Evolutionary conservation across 35 echinoderm and acorn worm genomes (phyloP).

Genomic region (Diadema setosum): DNA sequence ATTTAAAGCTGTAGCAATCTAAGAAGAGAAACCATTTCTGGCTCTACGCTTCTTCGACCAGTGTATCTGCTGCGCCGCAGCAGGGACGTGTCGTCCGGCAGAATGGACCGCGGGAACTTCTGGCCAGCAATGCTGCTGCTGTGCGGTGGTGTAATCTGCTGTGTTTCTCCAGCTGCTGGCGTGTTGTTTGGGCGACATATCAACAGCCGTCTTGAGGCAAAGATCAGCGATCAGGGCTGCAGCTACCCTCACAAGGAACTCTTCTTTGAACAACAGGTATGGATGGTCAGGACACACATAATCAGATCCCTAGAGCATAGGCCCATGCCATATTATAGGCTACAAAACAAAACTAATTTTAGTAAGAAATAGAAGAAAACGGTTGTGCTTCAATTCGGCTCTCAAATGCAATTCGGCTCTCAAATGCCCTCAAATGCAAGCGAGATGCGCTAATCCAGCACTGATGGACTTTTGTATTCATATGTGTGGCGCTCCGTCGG

Average conservation of each 20-base stretch:
- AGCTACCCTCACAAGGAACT: neutral
- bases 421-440: neutral
- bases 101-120: neutral
- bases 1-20: no score
- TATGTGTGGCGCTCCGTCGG: no score
- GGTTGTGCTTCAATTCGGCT: neutral
- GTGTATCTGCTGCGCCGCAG: no score
- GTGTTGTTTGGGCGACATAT: neutral
- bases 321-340: neutral
- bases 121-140: neutral
- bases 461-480: no score
- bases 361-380: neutral
- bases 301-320: neutral
- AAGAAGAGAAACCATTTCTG: no score
- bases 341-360: neutral
- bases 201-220: neutral
- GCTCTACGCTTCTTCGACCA: no score
- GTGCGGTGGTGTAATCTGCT: neutral
- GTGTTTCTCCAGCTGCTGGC: neutral
- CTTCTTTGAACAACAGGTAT: neutral
- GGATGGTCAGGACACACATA: neutral
- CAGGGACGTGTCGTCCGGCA: no score
- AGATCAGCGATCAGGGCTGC: neutral
- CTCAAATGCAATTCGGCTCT: neutral
- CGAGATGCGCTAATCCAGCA: no score